Evolutionary conservation across 1,140 invertebrate genomes (phyloP).

Genomic region (Drosophila arizonae): DNA sequence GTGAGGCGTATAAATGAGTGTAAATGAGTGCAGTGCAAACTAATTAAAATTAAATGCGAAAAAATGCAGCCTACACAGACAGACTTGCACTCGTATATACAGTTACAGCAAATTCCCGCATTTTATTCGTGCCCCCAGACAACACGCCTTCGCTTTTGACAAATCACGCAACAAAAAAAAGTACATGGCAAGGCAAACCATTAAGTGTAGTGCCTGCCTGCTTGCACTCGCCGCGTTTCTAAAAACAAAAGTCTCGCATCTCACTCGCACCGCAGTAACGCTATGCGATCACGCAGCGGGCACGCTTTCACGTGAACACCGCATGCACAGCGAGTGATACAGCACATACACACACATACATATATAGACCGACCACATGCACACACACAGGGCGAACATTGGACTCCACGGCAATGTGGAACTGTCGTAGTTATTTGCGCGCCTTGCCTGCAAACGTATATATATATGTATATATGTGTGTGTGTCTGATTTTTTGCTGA

Average conservation of each 20-base stretch:
- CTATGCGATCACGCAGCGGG: slow-evolving; percentile 77
- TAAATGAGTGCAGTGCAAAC: slow-evolving; percentile 46
- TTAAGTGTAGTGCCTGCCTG: slow-evolving; percentile 50
- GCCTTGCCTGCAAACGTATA: slow-evolving; percentile 5
- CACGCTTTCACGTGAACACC: slow-evolving; percentile 83
- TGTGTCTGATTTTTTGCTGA: slow-evolving; percentile 11
- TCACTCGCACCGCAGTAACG: slow-evolving; percentile 57
- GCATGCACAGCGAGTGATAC: slow-evolving; percentile 76
- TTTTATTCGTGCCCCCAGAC: slow-evolving; percentile 41
- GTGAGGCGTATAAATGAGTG: slow-evolving; percentile 30
- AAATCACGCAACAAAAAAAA: slow-evolving; percentile 56
- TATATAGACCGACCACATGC: slow-evolving; percentile 16
- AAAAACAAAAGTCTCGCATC: slow-evolving; percentile 82
- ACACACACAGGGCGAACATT: slow-evolving; percentile 57
- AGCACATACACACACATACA: slow-evolving; percentile 50
- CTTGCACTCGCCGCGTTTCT: slow-evolving; percentile 70
- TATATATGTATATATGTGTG: not conserved
- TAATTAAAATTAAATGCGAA: slow-evolving; percentile 64
- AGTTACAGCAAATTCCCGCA: slow-evolving; percentile 37
- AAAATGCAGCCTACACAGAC: slow-evolving; percentile 35
- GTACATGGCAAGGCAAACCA: slow-evolving; percentile 46
- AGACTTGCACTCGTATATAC: not conserved
- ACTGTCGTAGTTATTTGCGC: slow-evolving; percentile 38
- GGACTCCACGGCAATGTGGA: slow-evolving; percentile 61
- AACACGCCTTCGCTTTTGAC: slow-evolving; percentile 49